Conservation (phyloP, 1,140 invertebrate genomes). For the Zelostemma sp. region DNA sequence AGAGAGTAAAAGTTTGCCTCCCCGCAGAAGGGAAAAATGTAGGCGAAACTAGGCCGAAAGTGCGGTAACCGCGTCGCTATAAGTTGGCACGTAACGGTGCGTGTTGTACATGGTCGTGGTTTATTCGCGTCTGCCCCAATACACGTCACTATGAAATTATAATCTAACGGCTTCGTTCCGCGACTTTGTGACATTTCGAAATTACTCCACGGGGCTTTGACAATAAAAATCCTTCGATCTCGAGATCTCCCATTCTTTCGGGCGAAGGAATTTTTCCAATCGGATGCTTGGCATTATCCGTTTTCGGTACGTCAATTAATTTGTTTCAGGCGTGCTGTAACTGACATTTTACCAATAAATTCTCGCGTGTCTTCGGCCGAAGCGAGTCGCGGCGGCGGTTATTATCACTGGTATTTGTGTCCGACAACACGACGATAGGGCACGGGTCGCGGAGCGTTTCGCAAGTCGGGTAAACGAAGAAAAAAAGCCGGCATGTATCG, state of each 20-base stretch:
- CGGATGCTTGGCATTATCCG: too few relatives aligned
- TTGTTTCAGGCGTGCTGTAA: conserved; percentile 8
- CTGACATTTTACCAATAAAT: conserved; percentile 21
- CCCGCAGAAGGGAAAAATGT: conserved; percentile 28
- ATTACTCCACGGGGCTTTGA: too few relatives aligned
- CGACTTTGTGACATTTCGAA: too few relatives aligned
- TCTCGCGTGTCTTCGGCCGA: conserved; percentile 15
- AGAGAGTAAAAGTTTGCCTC: conserved; percentile 20
- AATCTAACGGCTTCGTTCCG: too few relatives aligned
- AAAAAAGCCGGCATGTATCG: conserved; percentile 12
- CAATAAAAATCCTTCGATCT: background rate
- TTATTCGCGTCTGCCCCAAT: conserved; percentile 13
- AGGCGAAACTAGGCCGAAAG: conserved; percentile 50
- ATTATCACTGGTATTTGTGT: conserved; percentile 14
- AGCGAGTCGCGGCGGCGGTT: conserved; percentile 11
- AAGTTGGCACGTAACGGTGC: conserved; percentile 12
- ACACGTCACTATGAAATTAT: background rate
- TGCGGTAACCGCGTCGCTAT: conserved; percentile 33
- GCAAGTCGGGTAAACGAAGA: background rate
- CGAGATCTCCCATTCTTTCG: too few relatives aligned
- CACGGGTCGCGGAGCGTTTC: conserved; percentile 9
- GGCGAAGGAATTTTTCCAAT: too few relatives aligned
- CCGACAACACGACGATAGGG: background rate
- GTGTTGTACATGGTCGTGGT: conserved; percentile 8
- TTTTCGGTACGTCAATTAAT: background rate